phyloP scores from a whole-genome alignment of 2,797 vertebrate genomes.

The Myiotriccus ornatus region DNA sequence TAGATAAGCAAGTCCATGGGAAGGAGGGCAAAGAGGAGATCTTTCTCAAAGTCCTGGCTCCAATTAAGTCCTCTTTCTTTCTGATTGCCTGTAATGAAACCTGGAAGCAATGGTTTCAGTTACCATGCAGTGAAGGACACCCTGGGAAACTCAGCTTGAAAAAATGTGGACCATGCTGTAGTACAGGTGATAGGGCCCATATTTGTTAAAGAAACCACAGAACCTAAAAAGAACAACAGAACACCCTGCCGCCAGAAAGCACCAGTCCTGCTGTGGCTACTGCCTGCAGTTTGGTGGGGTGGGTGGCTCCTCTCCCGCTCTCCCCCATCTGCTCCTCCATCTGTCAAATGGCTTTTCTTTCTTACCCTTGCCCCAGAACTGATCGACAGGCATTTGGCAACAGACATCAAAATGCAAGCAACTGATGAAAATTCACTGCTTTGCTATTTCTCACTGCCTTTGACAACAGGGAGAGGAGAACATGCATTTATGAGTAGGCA shows the following conservation, averaged over 20 bases:
- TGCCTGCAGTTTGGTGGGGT: neutral
- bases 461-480: neutral
- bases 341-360: neutral
- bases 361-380: neutral
- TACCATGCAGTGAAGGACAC: fast-evolving
- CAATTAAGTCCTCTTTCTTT: neutral
- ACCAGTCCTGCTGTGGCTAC: neutral
- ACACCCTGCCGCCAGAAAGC: neutral
- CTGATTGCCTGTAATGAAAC: neutral
- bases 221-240: neutral
- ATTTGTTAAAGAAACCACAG: neutral
- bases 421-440: neutral
- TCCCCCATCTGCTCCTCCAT: neutral
- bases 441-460: neutral
- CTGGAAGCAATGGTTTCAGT: neutral
- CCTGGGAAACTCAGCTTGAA: neutral
- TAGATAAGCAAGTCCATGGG: neutral
- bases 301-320: neutral
- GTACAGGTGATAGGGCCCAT: neutral
- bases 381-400: conserved; percentile 9
- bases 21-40: neutral
- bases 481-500: neutral
- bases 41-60: neutral
- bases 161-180: neutral
- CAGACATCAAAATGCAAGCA: neutral